phyloP scores from a whole-genome alignment of 37 sponge, comb jelly and placozoan species.

The Hexactinellida sp. region DNA sequence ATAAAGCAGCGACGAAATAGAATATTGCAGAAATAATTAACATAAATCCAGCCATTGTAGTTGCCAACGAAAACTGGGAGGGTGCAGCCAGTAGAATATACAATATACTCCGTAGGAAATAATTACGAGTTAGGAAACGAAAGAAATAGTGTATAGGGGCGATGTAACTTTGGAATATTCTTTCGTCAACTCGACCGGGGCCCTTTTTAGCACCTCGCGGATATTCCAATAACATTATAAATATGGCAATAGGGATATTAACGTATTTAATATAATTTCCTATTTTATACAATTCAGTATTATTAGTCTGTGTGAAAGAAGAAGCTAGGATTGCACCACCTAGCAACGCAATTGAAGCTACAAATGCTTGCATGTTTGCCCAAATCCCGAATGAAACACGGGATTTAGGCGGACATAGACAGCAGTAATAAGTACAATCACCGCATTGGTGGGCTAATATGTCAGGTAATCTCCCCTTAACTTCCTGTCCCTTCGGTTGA shows the following conservation, averaged over 20 bases:
- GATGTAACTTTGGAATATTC: not conserved
- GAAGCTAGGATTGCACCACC: not conserved
- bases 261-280: not conserved
- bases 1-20: not conserved
- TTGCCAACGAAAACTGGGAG: not conserved
- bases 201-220: not conserved
- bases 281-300: not conserved
- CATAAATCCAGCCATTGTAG: not conserved
- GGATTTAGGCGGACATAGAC: not conserved
- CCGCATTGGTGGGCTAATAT: slow-evolving; percentile 5
- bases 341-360: not conserved
- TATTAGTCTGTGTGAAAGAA: not conserved
- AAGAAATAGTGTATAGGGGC: not conserved
- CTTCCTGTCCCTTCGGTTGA: not conserved
- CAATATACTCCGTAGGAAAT: not conserved
- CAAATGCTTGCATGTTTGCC: not conserved
- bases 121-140: not conserved
- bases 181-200: not conserved
- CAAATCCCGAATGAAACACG: not conserved
- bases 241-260: not conserved
- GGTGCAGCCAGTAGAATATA: not conserved
- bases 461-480: not conserved
- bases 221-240: not conserved
- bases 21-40: not conserved
- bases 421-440: not conserved